Evolutionary conservation across 2,888 invertebrate genomes (phyloP), one percentile per base, ranked within the genome.

Genomic region (Parnassius apollo): DNA sequence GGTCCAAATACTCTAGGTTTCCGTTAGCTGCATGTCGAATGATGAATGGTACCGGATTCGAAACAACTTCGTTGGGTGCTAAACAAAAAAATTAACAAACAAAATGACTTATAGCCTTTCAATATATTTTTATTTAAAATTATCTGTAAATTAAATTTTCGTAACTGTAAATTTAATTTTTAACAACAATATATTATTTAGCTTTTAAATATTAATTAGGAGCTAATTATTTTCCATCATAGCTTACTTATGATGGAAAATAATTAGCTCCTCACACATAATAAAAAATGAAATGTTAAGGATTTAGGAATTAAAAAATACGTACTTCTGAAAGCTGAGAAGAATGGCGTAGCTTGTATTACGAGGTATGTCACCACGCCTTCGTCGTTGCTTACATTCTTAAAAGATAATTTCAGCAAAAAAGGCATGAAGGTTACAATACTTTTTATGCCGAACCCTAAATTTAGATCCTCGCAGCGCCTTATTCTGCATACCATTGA

Each of bases 1-100:
- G 93, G 79, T 97, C 97, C 2, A 98, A 94, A 76, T 96, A 95
- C 62, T 95, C 95, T 69, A 97, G 93, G 51, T 93, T 93, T 62
- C 97, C 97, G 18, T 93, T 93, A 0, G 96, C 94, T 0, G 95
- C 95, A 77, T 98, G 98, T 0, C 96, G 93, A 71, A 97, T 96
- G 9, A 95, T 94, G 81, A 98, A 98, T 69, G 94, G 94, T 12
- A 93, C 83, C 2, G 93, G 88, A 62, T 91, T 90, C 46, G 86
- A 83, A 0, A 83, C 48, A 0, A 74, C 13, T 65, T 91, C 88
- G 46, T 80, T 80, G 0, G 90, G 75, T 0, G 65, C 89, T 90
- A 61, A n/a, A 57, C 11, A 58, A 10, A 58, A 42, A 13, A 25
- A 2, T 35, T 10, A 42, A 48, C 45, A 22, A n/a, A 44, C 44